Conservation (phyloP, 2,888 invertebrate genomes). For the Ganaspis brasiliensis region DNA sequence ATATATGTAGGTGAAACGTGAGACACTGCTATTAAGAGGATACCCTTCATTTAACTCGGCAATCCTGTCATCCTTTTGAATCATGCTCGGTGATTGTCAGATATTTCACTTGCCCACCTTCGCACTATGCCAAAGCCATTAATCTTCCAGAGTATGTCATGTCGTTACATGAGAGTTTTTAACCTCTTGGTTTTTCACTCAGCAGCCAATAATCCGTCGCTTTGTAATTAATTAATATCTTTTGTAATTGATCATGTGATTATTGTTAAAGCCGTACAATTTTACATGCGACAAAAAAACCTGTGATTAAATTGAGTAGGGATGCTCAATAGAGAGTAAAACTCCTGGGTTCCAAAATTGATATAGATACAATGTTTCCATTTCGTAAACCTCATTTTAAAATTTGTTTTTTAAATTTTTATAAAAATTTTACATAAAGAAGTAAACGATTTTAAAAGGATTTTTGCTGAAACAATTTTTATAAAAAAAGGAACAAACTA, state of each 20-base stretch:
- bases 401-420: too few species aligned
- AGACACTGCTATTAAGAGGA: neutral
- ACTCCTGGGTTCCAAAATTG: too few species aligned
- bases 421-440: too few species aligned
- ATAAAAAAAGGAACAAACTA: too few species aligned
- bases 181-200: neutral
- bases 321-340: too few species aligned
- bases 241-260: neutral
- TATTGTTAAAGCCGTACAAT: too few species aligned
- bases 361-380: too few species aligned
- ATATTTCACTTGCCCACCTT: slow-evolving; percentile 25
- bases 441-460: too few species aligned
- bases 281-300: too few species aligned
- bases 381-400: too few species aligned
- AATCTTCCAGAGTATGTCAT: neutral
- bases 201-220: neutral
- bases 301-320: too few species aligned
- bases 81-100: slow-evolving; percentile 30
- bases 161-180: neutral
- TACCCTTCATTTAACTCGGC: slow-evolving; percentile 8
- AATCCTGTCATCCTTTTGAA: slow-evolving; percentile 8
- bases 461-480: too few species aligned
- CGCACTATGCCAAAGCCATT: neutral
- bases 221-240: neutral
- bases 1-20: neutral